Base-by-base conservation (phyloP, 2,113 vertebrate genomes). In the Hyperoodon ampullatus region DNA sequence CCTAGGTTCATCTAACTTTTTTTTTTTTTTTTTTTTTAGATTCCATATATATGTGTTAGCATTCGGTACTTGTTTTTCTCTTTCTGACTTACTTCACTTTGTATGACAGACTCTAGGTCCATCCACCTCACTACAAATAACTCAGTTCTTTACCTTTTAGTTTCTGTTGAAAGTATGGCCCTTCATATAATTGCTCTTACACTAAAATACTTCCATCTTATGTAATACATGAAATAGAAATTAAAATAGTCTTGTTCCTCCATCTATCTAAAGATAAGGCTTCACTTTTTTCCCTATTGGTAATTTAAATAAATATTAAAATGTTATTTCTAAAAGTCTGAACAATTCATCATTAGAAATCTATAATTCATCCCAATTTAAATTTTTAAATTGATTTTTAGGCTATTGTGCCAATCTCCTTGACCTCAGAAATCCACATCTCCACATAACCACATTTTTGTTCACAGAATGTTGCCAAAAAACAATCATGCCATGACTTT, bases 331-430 rank as follows among this genome's bases (percentile, higher is more conserved):
- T 85, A 66, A 94, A n/a, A 63, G 7, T 71, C 53, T 24, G 10
- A 72, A 66, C 6, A 78, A 6, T 70, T 96, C 63, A 72, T 77
- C 61, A 42, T 71, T 88, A 88, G 47, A 35, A 60, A n/a, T 53
- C 35, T 71, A 70, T 83, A 66, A 82, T 77, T 72, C 8, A 93
- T 72, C 55, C 47, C 55, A 68, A 33, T 53, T 55, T 87, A 90
- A 93, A 95, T 35, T 44, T 90, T 63, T 85, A 10, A 63, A 53
- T 92, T 74, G n/a, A 87, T 85, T 95, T 95, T 74, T 87, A 88
- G n/a, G 11, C 21, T 92, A 70, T 42, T 94, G 33, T 24, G 24
- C 12, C 68, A 81, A 60, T 1, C 16, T 21, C 66, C 4, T 63
- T 70, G 44, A 55, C 18, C 21, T 71, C 44, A 86, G 35, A 92